Conservation (phyloP, 2,888 invertebrate genomes). For the Coremacera marginata region DNA sequence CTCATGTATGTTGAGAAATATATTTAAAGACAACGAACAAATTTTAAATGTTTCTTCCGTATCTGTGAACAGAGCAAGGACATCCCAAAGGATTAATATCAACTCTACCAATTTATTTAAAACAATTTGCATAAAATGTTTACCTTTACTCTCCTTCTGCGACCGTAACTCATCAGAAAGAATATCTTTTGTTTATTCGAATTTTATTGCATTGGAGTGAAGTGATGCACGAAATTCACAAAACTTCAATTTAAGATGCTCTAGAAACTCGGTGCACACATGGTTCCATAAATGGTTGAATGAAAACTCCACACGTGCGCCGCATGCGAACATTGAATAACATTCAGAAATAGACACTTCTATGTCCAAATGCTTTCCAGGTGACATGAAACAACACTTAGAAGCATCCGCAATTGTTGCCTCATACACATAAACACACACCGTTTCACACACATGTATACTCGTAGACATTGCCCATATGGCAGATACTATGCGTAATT, state of each 20-base stretch:
- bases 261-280: constrained; percentile 19
- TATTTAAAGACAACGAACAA: background rate
- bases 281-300: background rate
- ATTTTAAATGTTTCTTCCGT: constrained; percentile 1
- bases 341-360: constrained; percentile 63
- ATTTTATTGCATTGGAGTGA: background rate
- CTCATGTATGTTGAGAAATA: too few relatives aligned
- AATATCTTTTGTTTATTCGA: background rate
- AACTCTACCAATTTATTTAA: constrained; percentile 60
- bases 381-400: constrained; percentile 71
- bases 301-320: constrained; percentile 23
- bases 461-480: background rate
- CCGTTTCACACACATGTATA: background rate
- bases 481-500: background rate
- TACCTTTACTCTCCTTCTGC: constrained; percentile 42
- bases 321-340: constrained; percentile 1
- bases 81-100: constrained; percentile 43
- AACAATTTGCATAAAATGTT: constrained; percentile 63
- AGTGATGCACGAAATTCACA: background rate
- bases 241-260: constrained; percentile 28
- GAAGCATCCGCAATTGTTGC: constrained; percentile 55
- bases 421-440: constrained; percentile 3
- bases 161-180: background rate
- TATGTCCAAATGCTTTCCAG: constrained; percentile 70
- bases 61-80: background rate